A percentile compares a stretch with the other conserved stretches of the same genome.
These are phyloP conservation scores for Onchidella celtica DNA, from an alignment of 2,888 invertebrate genomes.

Conservation along the genomic window DNA sequence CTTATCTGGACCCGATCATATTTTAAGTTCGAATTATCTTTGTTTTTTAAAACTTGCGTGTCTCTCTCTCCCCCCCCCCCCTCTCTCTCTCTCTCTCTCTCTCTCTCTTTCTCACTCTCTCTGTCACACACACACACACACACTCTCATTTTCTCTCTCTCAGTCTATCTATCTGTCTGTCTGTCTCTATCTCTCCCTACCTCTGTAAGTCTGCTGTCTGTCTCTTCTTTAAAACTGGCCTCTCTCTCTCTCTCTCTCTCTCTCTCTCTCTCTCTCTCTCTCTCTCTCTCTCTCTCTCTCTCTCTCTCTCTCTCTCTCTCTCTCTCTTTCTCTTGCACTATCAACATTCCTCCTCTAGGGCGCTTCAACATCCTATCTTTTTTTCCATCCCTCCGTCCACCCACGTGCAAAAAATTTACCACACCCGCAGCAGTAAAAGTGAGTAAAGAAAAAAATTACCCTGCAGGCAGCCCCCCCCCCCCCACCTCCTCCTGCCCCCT, in stretches of 20 bases:
- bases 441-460: too few species aligned
- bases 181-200: too few species aligned
- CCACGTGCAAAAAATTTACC: too few species aligned
- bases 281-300: slow-evolving; percentile 7
- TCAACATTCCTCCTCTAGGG: too few species aligned
- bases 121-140: slow-evolving; percentile 33
- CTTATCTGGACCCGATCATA: too few species aligned
- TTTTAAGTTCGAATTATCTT: not conserved
- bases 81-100: not conserved
- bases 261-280: slow-evolving; percentile 20
- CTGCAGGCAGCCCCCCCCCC: too few species aligned
- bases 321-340: not conserved
- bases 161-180: too few species aligned
- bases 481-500: too few species aligned
- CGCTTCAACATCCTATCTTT: too few species aligned
- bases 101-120: too few species aligned
- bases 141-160: not conserved
- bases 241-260: not conserved
- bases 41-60: not conserved
- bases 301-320: slow-evolving; percentile 30
- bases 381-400: too few species aligned
- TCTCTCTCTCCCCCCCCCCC: slow-evolving; percentile 6
- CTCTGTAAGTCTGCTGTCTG: not conserved
- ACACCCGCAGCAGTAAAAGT: too few species aligned
- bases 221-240: not conserved